Conservation (phyloP, 2,888 invertebrate species). For the Entomobrya multifasciata region DNA sequence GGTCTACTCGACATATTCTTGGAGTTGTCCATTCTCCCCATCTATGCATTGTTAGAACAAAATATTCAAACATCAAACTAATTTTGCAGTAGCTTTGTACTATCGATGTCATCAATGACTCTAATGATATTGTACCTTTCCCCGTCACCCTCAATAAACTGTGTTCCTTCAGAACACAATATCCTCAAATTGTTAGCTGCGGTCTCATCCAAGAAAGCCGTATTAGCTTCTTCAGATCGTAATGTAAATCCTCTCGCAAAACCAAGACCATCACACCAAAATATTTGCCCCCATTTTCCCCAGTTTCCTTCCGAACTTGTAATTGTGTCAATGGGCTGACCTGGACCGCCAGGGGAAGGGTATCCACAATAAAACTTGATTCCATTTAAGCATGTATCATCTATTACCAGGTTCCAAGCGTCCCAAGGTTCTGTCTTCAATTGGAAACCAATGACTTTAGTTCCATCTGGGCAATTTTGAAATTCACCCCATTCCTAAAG, state of each 20-base stretch:
- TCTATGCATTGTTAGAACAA: neutral
- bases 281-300: conserved; percentile 76
- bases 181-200: conserved; percentile 77
- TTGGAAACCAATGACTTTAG: conserved; percentile 70
- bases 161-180: conserved; percentile 68
- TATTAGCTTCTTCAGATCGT: conserved; percentile 58
- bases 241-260: conserved; percentile 72
- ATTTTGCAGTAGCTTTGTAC: too few species aligned
- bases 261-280: conserved; percentile 72
- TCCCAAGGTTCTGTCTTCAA: conserved; percentile 71
- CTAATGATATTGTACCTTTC: conserved; percentile 64
- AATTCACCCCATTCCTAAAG: conserved; percentile 69
- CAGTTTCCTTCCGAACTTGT: conserved; percentile 75
- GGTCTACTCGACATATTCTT: conserved; percentile 64
- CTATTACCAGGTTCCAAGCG: conserved; percentile 42
- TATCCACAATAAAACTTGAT: conserved; percentile 73
- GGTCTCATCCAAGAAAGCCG: conserved; percentile 73
- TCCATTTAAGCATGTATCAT: conserved; percentile 67
- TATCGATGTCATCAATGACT: too few species aligned
- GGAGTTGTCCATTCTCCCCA: conserved; percentile 76
- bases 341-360: conserved; percentile 26
- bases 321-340: conserved; percentile 47
- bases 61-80: too few species aligned
- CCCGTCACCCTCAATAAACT: conserved; percentile 74
- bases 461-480: conserved; percentile 70